Conservation (phyloP, 1,140 invertebrate species). For the Drosophila teissieri region DNA sequence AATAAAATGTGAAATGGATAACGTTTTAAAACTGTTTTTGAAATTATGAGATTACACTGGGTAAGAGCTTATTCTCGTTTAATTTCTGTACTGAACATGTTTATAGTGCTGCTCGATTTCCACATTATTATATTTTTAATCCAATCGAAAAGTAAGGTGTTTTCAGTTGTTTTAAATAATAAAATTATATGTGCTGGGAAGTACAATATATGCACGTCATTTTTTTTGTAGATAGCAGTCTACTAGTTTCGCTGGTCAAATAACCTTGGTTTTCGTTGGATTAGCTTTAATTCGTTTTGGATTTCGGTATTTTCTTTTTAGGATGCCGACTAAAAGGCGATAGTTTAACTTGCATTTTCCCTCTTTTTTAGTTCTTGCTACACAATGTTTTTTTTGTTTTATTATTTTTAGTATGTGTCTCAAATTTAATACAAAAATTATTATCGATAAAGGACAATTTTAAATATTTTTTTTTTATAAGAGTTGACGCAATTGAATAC, state of each 20-base stretch:
- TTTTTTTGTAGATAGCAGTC: conserved; percentile 33
- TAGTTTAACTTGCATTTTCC: conserved; percentile 53
- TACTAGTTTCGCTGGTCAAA: conserved; percentile 45
- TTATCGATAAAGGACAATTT: conserved; percentile 22
- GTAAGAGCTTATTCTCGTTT: conserved; percentile 21
- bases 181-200: conserved; percentile 15
- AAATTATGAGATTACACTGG: conserved; percentile 56
- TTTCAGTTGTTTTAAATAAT: background rate
- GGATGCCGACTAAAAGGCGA: conserved; percentile 53
- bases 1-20: conserved; percentile 25
- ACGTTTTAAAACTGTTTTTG: conserved; percentile 25
- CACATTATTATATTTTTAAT: conserved; percentile 6
- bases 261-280: conserved; percentile 38
- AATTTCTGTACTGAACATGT: conserved; percentile 23
- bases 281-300: conserved; percentile 56
- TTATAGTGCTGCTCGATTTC: conserved; percentile 10
- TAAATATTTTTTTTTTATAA: background rate
- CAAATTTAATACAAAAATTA: background rate
- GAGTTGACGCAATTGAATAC: conserved; percentile 14
- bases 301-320: conserved; percentile 40
- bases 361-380: conserved; percentile 26
- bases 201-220: conserved; percentile 47
- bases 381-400: conserved; percentile 23
- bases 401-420: conserved; percentile 6
- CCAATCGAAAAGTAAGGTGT: background rate